These are phyloP conservation scores for Gobio gobio DNA, from an alignment of 2,113 vertebrate species.

Conservation along the genomic window DNA sequence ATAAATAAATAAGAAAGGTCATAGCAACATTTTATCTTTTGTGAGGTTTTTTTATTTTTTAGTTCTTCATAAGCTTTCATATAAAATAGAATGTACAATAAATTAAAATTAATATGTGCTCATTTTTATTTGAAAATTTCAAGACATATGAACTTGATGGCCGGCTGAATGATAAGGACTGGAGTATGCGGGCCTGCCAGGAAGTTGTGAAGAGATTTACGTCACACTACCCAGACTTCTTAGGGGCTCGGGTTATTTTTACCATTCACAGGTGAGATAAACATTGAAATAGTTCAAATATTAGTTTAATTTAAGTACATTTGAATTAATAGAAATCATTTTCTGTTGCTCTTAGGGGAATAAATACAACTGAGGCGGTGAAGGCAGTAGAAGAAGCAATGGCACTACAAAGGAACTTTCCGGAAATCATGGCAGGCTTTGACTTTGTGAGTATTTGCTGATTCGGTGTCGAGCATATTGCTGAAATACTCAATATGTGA, in stretches of 20 bases:
- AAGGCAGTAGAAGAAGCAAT: constrained; percentile 76
- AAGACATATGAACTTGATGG: constrained; percentile 90
- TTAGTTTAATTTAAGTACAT: too few species aligned
- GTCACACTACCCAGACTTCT: constrained; percentile 81
- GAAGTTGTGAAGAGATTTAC: constrained; percentile 77
- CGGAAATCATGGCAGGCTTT: constrained; percentile 86
- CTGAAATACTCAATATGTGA: not conserved
- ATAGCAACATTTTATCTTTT: too few species aligned
- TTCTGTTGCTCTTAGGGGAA: constrained; percentile 69
- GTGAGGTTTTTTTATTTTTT: not conserved
- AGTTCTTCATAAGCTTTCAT: not conserved
- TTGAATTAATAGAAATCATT: constrained; percentile 23
- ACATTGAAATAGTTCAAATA: not conserved
- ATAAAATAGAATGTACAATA: not conserved
- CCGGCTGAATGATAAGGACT: constrained; percentile 70
- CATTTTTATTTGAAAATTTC: not conserved
- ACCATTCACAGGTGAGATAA: constrained; percentile 69
- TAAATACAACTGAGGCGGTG: constrained; percentile 70
- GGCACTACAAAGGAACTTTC: constrained; percentile 77
- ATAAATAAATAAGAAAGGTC: too few species aligned
- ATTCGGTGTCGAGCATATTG: not conserved
- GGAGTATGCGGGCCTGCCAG: constrained; percentile 78
- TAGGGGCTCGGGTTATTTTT: constrained; percentile 82
- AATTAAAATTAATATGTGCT: not conserved
- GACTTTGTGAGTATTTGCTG: constrained; percentile 81